Conservation (phyloP, 1,140 invertebrate genomes). For the Lepidurus couesii region DNA sequence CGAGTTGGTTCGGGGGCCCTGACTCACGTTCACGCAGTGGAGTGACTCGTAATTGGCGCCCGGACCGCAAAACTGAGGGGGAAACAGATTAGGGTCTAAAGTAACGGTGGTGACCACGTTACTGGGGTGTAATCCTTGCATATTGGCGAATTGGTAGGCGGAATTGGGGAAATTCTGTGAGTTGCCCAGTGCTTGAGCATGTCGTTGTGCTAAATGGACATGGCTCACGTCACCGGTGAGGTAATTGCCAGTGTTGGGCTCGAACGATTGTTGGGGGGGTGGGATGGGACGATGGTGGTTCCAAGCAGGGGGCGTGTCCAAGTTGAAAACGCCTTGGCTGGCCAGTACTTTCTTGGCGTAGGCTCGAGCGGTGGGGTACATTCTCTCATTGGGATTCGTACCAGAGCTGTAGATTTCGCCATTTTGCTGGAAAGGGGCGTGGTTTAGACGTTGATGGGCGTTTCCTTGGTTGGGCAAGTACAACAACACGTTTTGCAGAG, state of each 20-base stretch:
- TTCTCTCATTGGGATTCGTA: neutral
- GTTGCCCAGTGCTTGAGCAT: too few species aligned
- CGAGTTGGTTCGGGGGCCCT: slow-evolving; percentile 34
- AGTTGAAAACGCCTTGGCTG: neutral
- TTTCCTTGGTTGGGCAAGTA: neutral
- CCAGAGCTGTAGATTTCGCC: neutral
- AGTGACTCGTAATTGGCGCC: neutral
- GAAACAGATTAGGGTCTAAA: neutral
- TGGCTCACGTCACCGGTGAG: neutral
- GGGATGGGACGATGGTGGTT: neutral
- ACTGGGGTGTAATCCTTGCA: slow-evolving; percentile 14
- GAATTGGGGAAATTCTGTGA: neutral
- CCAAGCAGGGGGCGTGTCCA: neutral
- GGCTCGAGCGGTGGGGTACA: neutral
- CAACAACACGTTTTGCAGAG: neutral
- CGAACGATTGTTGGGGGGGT: neutral
- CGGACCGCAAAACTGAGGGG: neutral
- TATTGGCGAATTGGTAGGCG: slow-evolving; percentile 9
- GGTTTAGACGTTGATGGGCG: neutral
- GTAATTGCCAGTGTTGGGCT: neutral
- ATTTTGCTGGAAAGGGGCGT: slow-evolving; percentile 8
- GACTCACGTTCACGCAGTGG: neutral
- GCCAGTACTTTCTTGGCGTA: slow-evolving; percentile 1
- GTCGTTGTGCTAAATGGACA: neutral
- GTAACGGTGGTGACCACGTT: slow-evolving; percentile 11